Evolutionary conservation across 1,140 invertebrate species (phyloP).

Genomic region (Brachionus sp.): DNA sequence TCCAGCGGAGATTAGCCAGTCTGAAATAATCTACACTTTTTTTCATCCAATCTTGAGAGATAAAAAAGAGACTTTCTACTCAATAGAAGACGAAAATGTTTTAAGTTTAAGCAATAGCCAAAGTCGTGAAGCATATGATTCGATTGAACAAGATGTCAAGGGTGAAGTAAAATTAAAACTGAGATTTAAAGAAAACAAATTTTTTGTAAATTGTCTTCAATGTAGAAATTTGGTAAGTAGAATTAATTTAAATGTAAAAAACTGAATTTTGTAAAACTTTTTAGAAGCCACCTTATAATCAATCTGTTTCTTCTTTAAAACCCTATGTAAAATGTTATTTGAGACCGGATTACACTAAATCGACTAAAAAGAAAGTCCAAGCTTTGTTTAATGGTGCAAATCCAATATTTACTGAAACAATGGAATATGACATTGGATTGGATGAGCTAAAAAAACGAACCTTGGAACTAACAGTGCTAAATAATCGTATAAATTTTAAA

Average conservation of each 20-base stretch:
- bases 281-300: background rate
- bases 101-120: background rate
- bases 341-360: slow-evolving; percentile 10
- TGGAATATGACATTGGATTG: slow-evolving; percentile 31
- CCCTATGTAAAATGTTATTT: slow-evolving; percentile 45
- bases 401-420: slow-evolving; percentile 44
- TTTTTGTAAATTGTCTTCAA: slow-evolving; percentile 36
- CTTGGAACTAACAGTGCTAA: slow-evolving; percentile 6
- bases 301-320: slow-evolving; percentile 28
- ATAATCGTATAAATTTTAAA: slow-evolving; percentile 35
- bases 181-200: slow-evolving; percentile 33
- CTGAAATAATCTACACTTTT: slow-evolving; percentile 32
- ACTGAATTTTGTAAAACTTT: background rate
- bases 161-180: slow-evolving; percentile 25
- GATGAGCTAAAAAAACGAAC: slow-evolving; percentile 19
- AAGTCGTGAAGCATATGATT: background rate
- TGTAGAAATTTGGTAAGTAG: slow-evolving; percentile 41
- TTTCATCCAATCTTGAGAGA: slow-evolving; percentile 41
- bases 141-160: background rate
- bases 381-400: slow-evolving; percentile 36
- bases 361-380: slow-evolving; percentile 31
- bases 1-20: slow-evolving; percentile 16
- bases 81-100: background rate
- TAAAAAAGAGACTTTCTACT: background rate
- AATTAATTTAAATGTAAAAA: background rate